Evolutionary conservation across 1,140 invertebrate species (phyloP).

Genomic region (Ptiloglossa arizonensis): DNA sequence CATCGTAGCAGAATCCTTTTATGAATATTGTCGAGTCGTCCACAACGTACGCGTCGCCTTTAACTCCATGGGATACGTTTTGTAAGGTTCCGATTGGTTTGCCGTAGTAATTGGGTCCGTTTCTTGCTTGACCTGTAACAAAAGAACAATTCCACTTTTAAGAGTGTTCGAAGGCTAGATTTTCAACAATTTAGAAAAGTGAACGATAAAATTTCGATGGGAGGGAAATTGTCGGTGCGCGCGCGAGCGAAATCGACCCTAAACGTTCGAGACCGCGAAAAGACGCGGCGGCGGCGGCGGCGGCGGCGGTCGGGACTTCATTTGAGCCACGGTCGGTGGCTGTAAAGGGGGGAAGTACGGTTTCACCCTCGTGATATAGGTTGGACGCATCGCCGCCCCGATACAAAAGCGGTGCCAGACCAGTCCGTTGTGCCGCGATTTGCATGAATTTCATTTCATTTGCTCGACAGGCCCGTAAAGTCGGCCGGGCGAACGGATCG

Average conservation of each 20-base stretch:
- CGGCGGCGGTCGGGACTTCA: constrained; percentile 3
- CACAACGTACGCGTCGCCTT: constrained; percentile 91
- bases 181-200: not conserved
- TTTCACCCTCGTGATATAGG: constrained; percentile 65
- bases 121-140: constrained; percentile 77
- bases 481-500: constrained; percentile 38
- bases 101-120: constrained; percentile 88
- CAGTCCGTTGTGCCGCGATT: constrained; percentile 56
- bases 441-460: constrained; percentile 71
- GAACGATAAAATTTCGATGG: not conserved
- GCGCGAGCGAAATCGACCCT: not conserved
- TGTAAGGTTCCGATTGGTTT: constrained; percentile 87
- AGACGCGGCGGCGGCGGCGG: constrained; percentile 6
- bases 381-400: constrained; percentile 75
- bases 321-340: constrained; percentile 5
- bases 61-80: constrained; percentile 89
- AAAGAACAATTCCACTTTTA: constrained; percentile 24
- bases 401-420: constrained; percentile 71
- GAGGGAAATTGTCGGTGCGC: not conserved
- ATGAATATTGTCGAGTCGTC: constrained; percentile 94
- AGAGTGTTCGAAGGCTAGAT: too few species aligned
- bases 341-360: constrained; percentile 51
- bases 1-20: constrained; percentile 93
- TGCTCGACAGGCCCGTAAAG: constrained; percentile 68
- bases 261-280: constrained; percentile 42